Conservation (phyloP, 2,888 invertebrate species). For the Mythimna albipuncta region DNA sequence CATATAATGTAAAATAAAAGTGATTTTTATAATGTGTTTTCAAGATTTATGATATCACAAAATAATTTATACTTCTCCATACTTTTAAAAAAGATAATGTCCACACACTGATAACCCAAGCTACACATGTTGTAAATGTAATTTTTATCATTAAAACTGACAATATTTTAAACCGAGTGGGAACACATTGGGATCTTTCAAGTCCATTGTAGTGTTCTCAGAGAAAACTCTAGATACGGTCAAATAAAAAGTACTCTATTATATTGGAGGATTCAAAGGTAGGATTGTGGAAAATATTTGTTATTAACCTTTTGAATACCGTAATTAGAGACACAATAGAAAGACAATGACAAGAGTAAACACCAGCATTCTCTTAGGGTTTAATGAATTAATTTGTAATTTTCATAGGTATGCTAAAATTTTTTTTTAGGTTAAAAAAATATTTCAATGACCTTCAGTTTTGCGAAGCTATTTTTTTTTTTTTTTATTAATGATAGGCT, state of each 20-base stretch:
- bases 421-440: background rate
- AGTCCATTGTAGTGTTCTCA: background rate
- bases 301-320: too few relatives aligned
- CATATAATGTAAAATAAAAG: background rate
- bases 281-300: too few relatives aligned
- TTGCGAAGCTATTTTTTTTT: too few relatives aligned
- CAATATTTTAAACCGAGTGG: background rate
- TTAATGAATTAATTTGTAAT: too few relatives aligned
- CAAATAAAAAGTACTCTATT: background rate
- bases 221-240: background rate
- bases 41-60: conserved; percentile 6
- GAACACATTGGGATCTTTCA: background rate
- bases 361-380: too few relatives aligned
- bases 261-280: too few relatives aligned
- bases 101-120: conserved; percentile 42
- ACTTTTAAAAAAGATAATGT: conserved; percentile 33
- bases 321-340: too few relatives aligned
- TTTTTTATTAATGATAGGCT: too few relatives aligned
- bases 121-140: conserved; percentile 35
- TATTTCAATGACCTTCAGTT: background rate
- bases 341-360: too few relatives aligned
- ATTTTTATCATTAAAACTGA: conserved; percentile 34
- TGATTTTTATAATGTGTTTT: background rate
- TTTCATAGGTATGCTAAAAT: too few relatives aligned
- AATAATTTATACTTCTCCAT: conserved; percentile 15